Conservation (phyloP, 2,888 invertebrate genomes). For the Tetragonisca angustula region DNA sequence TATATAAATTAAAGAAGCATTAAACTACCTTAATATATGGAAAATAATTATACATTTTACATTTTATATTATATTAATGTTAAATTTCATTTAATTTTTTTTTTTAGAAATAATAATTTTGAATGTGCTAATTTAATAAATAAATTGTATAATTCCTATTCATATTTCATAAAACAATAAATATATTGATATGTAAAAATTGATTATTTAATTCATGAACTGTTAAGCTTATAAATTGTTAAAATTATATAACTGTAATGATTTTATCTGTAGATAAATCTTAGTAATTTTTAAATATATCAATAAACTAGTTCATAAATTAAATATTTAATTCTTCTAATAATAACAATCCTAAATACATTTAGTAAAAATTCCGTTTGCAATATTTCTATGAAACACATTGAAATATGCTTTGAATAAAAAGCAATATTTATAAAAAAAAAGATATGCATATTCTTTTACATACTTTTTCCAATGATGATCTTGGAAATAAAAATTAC, state of each 20-base stretch:
- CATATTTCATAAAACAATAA: not conserved
- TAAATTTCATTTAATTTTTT: not conserved
- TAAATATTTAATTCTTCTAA: conserved; percentile 20
- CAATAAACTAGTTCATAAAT: conserved; percentile 15
- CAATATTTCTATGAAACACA: not conserved
- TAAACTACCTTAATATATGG: conserved; percentile 1
- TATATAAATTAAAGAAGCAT: conserved; percentile 2
- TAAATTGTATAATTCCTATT: not conserved
- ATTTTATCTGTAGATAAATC: not conserved
- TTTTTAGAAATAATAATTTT: conserved; percentile 5
- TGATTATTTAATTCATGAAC: conserved; percentile 29
- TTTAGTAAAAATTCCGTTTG: not conserved
- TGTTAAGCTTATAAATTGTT: not conserved
- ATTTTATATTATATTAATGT: not conserved
- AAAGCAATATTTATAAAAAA: not conserved
- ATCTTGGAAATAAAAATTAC: conserved; percentile 9
- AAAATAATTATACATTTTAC: conserved; percentile 4
- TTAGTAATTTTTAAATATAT: not conserved
- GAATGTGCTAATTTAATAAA: not conserved
- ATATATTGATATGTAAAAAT: not conserved
- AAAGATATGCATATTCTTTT: not conserved
- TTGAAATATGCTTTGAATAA: conserved; percentile 4
- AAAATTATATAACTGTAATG: not conserved
- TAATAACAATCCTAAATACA: conserved; percentile 10
- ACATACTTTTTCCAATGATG: not conserved